A percentile compares a stretch with the other conserved stretches of the same genome.
Conservation (phyloP, 2,113 vertebrate species). For the Caretta caretta region DNA sequence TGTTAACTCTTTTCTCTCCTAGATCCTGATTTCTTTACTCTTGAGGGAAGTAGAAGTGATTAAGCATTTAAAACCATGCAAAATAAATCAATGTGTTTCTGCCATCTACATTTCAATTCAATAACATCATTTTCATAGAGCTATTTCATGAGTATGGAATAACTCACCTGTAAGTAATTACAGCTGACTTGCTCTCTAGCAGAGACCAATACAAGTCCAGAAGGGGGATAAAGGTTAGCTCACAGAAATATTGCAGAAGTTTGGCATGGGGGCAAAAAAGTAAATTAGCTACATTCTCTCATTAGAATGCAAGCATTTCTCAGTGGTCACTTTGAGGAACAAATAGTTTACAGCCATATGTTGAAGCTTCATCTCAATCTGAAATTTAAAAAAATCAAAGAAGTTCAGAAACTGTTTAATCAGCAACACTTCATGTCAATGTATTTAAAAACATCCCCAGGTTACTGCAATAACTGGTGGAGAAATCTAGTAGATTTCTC, state of each 20-base stretch:
- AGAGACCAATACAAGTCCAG: conserved; percentile 55
- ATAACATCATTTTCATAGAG: conserved; percentile 71
- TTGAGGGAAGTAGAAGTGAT: background rate
- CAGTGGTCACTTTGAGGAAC: conserved; percentile 19
- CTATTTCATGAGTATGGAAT: conserved; percentile 70
- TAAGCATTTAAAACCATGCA: conserved; percentile 54
- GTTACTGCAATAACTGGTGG: conserved; percentile 37
- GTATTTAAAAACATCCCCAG: background rate
- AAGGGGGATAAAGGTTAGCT: conserved; percentile 69
- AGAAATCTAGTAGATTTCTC: conserved; percentile 50
- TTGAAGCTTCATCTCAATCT: conserved; percentile 14
- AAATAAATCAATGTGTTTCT: conserved; percentile 73
- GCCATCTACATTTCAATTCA: conserved; percentile 72
- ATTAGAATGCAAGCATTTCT: conserved; percentile 46
- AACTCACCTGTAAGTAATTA: conserved; percentile 79
- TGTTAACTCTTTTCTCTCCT: conserved; percentile 15
- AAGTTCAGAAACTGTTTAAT: background rate
- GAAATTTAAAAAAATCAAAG: background rate
- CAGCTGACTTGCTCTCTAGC: conserved; percentile 71
- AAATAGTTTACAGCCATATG: conserved; percentile 14
- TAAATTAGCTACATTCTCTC: conserved; percentile 27
- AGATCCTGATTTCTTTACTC: conserved; percentile 51
- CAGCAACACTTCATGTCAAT: background rate
- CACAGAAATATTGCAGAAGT: conserved; percentile 65
- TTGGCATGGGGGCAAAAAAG: conserved; percentile 58